Percentiles rank a stretch among this genome's conserved stretches.
Conservation (phyloP, 1,140 invertebrate species). For the Capitella teleta region DNA sequence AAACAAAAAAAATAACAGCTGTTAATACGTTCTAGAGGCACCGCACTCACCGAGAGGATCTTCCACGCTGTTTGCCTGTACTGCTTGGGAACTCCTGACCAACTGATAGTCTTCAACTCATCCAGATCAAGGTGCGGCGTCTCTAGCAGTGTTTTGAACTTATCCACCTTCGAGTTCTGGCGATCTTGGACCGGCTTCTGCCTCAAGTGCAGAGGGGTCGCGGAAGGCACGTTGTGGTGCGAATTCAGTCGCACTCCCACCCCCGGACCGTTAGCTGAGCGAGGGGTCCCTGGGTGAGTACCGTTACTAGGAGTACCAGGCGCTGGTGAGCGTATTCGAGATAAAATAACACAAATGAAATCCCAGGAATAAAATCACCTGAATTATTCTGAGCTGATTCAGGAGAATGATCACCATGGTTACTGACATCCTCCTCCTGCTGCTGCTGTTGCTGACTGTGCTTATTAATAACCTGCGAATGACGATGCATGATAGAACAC, state of each 20-base stretch:
- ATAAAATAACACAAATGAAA: too few species aligned
- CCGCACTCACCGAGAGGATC: slow-evolving; percentile 55
- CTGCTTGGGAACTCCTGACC: slow-evolving; percentile 85
- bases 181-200: slow-evolving; percentile 31
- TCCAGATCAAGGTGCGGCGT: slow-evolving; percentile 62
- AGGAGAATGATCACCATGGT: too few species aligned
- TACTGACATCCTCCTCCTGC: too few species aligned
- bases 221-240: slow-evolving; percentile 23
- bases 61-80: slow-evolving; percentile 65
- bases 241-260: slow-evolving; percentile 35
- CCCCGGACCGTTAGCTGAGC: slow-evolving; percentile 30
- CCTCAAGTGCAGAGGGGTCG: slow-evolving; percentile 18
- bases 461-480: too few species aligned
- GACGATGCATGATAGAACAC: too few species aligned
- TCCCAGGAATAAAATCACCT: too few species aligned
- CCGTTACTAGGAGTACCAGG: too few species aligned
- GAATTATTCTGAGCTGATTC: too few species aligned
- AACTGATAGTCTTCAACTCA: slow-evolving; percentile 79
- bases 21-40: background rate
- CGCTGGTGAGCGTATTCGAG: too few species aligned
- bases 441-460: too few species aligned
- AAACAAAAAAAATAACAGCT: background rate
- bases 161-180: slow-evolving; percentile 68
- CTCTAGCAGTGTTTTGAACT: slow-evolving; percentile 66
- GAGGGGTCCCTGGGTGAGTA: background rate